A percentile compares a stretch with the other conserved stretches of the same genome.
Evolutionary conservation across 2,113 vertebrate species (phyloP).

Genomic region (Brachionichthys hirsutus): DNA sequence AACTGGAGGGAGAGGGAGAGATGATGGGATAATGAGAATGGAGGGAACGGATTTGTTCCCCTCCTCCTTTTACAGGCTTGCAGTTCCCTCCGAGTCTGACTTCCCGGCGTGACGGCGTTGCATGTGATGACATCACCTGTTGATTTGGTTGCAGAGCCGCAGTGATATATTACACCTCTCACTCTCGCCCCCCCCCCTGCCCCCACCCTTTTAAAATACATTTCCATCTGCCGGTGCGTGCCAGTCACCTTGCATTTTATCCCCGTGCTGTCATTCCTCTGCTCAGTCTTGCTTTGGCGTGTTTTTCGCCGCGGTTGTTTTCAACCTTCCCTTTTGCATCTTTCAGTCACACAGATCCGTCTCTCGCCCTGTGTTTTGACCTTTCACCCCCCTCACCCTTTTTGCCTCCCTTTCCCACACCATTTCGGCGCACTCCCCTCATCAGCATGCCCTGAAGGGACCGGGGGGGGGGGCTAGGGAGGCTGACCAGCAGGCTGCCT

Average conservation of each 20-base stretch:
- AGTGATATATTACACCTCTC: conserved; percentile 27
- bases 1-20: conserved; percentile 29
- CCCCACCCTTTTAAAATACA: neutral
- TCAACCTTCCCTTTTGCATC: too few relatives aligned
- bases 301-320: conserved; percentile 10
- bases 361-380: conserved; percentile 8
- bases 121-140: conserved; percentile 69
- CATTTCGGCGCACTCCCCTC: conserved; percentile 23
- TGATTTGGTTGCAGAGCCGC: conserved; percentile 42
- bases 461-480: conserved; percentile 42
- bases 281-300: neutral
- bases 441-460: conserved; percentile 51
- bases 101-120: neutral
- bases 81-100: conserved; percentile 12
- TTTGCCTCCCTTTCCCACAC: conserved; percentile 47
- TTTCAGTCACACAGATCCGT: conserved; percentile 2
- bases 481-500: conserved; percentile 50
- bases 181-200: neutral
- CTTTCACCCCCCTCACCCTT: conserved; percentile 24
- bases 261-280: conserved; percentile 39
- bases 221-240: conserved; percentile 9
- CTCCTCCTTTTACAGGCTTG: conserved; percentile 33
- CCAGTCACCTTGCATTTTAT: conserved; percentile 29
- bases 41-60: conserved; percentile 11
- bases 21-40: conserved; percentile 58